Evolutionary conservation across 2,888 invertebrate genomes (phyloP), one percentile per base, ranked within the genome.

Genomic region (Nemoura dubitans): DNA sequence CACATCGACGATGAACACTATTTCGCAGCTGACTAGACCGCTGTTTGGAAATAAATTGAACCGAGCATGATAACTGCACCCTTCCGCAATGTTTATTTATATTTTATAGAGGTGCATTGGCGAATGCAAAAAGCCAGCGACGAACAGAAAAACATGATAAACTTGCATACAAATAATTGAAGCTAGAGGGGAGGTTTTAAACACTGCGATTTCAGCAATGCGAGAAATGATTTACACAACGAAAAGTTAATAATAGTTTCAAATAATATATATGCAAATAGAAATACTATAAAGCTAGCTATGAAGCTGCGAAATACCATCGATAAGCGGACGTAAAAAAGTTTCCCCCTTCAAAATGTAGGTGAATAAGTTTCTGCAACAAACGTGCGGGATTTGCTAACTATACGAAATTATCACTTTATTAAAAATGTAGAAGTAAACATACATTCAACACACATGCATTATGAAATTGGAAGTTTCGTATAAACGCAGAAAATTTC

Each of bases 231-330:
- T 21, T 59, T 59, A 59, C 59, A 59, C 14, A 1, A 59, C 59
- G 59, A 59, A 59, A 59, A 59, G 59, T 59, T 59, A 59, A 59
- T 59, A 59, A 59, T 59, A 59, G 59, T 59, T 59, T n/a, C n/a
- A n/a, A n/a, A n/a, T n/a, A n/a, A n/a, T n/a, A n/a, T n/a, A n/a
- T n/a, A n/a, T n/a, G 14, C 10, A 21, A 59, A 59, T 59, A 7
- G 3, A 10, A 59, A 59, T 59, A 59, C 10, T 36, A n/a, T n/a
- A n/a, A n/a, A 36, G 10, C 3, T 59, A 59, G 59, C 14, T 59
- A 59, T 21, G 16, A 16, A 1, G 59, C 14, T 59, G 59, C 14
- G 21, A 59, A 59, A 59, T 59, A 21, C 3, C 59, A 14, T 59
- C 59, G 59, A 59, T 59, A 59, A 10, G 16, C 3, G 21, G 6